Conservation (phyloP, 2,797 vertebrate genomes). For the Chiroxiphia lanceolata region DNA sequence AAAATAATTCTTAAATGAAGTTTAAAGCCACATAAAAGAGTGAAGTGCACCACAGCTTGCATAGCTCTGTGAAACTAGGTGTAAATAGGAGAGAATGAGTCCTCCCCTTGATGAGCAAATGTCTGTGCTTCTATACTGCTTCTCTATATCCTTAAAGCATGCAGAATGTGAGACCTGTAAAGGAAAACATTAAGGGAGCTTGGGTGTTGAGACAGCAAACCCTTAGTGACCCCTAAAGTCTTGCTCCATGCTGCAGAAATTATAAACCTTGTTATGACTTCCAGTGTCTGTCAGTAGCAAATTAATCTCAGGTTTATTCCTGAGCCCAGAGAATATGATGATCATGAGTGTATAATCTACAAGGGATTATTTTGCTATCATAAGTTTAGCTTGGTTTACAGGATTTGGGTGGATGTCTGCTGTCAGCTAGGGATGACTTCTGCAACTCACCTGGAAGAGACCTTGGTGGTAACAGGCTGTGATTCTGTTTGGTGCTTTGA, state of each 20-base stretch:
- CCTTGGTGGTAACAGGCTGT: background rate
- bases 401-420: background rate
- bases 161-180: slow-evolving; percentile 10
- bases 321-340: background rate
- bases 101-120: background rate
- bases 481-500: slow-evolving; percentile 2
- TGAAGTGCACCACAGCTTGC: background rate
- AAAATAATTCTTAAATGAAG: background rate
- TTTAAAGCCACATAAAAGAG: background rate
- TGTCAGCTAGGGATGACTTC: background rate
- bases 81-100: background rate
- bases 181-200: background rate
- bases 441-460: background rate
- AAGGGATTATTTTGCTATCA: background rate
- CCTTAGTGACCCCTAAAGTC: background rate
- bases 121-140: background rate
- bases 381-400: background rate
- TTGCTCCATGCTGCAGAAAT: background rate
- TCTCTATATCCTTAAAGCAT: background rate
- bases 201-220: background rate
- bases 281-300: background rate
- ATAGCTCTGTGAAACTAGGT: background rate
- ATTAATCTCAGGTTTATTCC: background rate
- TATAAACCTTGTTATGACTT: background rate
- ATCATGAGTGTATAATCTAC: background rate